Conservation (phyloP, 2,113 vertebrate genomes). For the Sinocyclocheilus grahami region DNA sequence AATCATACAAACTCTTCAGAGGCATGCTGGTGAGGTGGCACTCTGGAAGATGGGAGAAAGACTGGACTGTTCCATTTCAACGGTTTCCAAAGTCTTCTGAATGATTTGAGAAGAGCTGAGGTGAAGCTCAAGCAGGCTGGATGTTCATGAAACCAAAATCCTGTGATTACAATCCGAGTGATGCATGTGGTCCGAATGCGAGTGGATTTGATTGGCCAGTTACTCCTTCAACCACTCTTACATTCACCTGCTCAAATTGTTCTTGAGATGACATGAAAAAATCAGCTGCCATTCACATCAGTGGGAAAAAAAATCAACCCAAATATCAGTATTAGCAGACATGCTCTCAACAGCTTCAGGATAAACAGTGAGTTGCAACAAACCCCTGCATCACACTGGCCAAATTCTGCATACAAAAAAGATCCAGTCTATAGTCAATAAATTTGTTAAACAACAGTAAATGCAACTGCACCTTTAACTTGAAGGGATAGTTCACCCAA, state of each 20-base stretch:
- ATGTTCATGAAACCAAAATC: not conserved
- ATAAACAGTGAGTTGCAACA: too few species aligned
- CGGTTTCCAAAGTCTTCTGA: not conserved
- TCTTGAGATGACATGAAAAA: not conserved
- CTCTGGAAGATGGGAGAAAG: not conserved
- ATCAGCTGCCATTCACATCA: not conserved
- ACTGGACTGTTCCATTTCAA: not conserved
- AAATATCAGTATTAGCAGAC: not conserved
- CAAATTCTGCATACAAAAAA: too few species aligned
- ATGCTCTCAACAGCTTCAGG: too few species aligned
- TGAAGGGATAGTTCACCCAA: not conserved
- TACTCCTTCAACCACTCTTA: not conserved
- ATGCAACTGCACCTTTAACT: not conserved
- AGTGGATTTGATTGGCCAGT: slow-evolving; percentile 6
- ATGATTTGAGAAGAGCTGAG: slow-evolving; percentile 3
- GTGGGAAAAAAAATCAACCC: not conserved
- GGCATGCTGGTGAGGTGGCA: slow-evolving; percentile 28
- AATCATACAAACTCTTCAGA: slow-evolving; percentile 10
- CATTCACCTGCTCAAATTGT: not conserved
- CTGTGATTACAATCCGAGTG: not conserved
- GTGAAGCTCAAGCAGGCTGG: not conserved
- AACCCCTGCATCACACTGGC: too few species aligned
- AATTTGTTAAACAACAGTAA: too few species aligned
- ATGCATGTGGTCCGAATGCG: not conserved
- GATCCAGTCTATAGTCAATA: too few species aligned